These are phyloP conservation scores for Rhincodon typus DNA, from an alignment of 2,797 vertebrate genomes.

Conservation along the genomic window DNA sequence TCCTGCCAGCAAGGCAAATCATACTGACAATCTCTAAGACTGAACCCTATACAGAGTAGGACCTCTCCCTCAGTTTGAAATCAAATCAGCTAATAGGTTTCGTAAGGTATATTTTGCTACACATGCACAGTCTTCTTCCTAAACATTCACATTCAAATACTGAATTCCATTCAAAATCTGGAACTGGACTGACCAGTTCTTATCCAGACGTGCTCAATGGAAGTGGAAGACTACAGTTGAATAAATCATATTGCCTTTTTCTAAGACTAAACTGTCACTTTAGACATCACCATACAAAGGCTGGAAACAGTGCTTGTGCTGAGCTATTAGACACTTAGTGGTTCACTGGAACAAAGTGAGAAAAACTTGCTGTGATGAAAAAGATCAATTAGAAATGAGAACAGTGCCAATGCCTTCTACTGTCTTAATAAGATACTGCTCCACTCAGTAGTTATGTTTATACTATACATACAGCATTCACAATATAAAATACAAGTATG, in stretches of 20 bases:
- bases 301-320: not conserved
- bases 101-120: not conserved
- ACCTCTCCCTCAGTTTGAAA: not conserved
- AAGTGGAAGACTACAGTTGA: not conserved
- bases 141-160: too few species aligned
- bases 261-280: not conserved
- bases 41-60: not conserved
- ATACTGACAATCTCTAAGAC: not conserved
- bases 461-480: too few species aligned
- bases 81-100: not conserved
- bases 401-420: not conserved
- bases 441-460: not conserved
- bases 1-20: not conserved
- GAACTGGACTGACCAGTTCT: too few species aligned
- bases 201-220: too few species aligned
- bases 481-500: not conserved
- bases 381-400: not conserved
- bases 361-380: not conserved
- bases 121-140: too few species aligned
- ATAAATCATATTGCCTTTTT: not conserved
- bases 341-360: not conserved
- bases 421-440: too few species aligned
- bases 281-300: not conserved
- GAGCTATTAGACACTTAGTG: not conserved
- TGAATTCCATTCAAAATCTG: too few species aligned